These are phyloP conservation scores for Cebuella pygmaea DNA, from an alignment of 2,797 vertebrate genomes.

Conservation along the genomic window DNA sequence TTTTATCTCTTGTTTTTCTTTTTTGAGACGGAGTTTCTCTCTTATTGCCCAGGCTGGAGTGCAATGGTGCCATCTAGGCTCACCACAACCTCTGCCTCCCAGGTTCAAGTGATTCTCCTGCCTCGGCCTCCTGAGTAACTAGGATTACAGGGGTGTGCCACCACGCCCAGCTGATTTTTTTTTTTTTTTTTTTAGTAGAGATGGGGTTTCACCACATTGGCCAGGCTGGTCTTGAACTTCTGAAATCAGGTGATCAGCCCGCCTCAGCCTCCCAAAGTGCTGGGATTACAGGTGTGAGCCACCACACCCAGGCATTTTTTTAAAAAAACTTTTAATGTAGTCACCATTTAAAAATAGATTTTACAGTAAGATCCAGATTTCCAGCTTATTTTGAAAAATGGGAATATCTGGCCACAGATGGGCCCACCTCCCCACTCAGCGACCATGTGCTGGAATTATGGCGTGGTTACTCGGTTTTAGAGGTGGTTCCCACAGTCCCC, in stretches of 20 bases:
- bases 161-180: not conserved
- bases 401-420: not conserved
- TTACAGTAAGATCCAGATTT: slow-evolving; percentile 39
- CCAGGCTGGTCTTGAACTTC: not conserved
- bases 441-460: not conserved
- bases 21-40: too few species aligned
- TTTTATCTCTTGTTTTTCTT: too few species aligned
- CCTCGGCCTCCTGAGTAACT: not conserved
- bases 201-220: not conserved
- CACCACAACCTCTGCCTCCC: not conserved
- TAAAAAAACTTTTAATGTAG: not conserved
- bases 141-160: not conserved
- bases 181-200: not conserved
- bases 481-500: not conserved
- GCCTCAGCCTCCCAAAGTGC: not conserved
- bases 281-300: too few species aligned
- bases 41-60: too few species aligned
- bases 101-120: not conserved
- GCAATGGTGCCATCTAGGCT: not conserved
- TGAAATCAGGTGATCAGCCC: not conserved
- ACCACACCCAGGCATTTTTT: too few species aligned
- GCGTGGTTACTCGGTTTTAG: not conserved
- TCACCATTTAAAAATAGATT: slow-evolving; percentile 12
- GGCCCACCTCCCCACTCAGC: not conserved
- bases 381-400: slow-evolving; percentile 9